Conservation (phyloP, 2,888 invertebrate species). For the Synanthedon vespiformis region DNA sequence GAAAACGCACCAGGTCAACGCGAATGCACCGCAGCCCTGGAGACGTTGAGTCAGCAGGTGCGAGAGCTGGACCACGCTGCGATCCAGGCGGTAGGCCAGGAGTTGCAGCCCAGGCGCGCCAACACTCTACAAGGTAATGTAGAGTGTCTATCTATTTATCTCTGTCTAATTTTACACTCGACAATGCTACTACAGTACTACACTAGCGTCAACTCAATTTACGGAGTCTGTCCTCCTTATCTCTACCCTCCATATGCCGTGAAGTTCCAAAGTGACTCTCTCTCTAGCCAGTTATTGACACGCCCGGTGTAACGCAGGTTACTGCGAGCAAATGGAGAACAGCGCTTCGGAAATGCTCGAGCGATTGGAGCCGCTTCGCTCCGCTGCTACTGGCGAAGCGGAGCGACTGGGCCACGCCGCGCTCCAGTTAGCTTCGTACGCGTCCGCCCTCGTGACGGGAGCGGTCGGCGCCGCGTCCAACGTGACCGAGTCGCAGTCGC, state of each 20-base stretch:
- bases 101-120: constrained; percentile 75
- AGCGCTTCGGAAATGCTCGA: constrained; percentile 85
- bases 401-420: constrained; percentile 94
- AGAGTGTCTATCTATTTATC: too few relatives aligned
- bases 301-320: constrained; percentile 49
- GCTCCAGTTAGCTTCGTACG: constrained; percentile 79
- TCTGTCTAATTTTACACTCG: too few relatives aligned
- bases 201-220: too few relatives aligned
- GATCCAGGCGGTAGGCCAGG: constrained; percentile 88
- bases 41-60: constrained; percentile 80
- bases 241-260: too few relatives aligned
- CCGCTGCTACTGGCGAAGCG: constrained; percentile 90
- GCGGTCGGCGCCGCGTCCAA: constrained; percentile 91
- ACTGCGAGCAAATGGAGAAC: constrained; percentile 82
- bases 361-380: constrained; percentile 84
- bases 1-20: constrained; percentile 97
- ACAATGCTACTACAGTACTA: too few relatives aligned
- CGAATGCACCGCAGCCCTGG: constrained; percentile 89
- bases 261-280: too few relatives aligned
- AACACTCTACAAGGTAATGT: constrained; percentile 80
- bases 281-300: too few relatives aligned
- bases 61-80: constrained; percentile 89
- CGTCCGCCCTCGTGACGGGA: constrained; percentile 87
- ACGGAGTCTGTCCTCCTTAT: too few relatives aligned
- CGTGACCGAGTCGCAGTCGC: constrained; percentile 88